Conservation (phyloP, 2,888 invertebrate species). For the Drosophila sordidapex region DNA sequence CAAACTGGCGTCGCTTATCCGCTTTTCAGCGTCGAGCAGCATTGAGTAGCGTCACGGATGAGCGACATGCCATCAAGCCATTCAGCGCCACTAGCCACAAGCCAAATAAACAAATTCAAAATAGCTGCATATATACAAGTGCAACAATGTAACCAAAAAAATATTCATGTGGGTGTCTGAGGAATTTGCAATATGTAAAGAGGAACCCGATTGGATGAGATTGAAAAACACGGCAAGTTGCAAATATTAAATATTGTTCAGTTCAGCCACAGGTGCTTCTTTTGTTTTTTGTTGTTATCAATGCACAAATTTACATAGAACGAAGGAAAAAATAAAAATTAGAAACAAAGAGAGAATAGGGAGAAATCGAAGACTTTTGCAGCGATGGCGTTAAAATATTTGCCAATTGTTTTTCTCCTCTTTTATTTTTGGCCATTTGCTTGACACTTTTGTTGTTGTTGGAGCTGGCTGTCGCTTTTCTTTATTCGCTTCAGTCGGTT, state of each 20-base stretch:
- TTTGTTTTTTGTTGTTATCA: slow-evolving; percentile 8
- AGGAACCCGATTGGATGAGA: slow-evolving; percentile 22
- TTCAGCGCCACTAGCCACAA: slow-evolving; percentile 38
- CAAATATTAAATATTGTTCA: slow-evolving; percentile 23
- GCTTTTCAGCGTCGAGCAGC: slow-evolving; percentile 14
- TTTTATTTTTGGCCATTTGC: slow-evolving; percentile 61
- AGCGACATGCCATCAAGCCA: slow-evolving; percentile 50
- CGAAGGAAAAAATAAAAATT: not conserved
- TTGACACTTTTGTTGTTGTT: slow-evolving; percentile 25
- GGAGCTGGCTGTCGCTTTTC: slow-evolving; percentile 43
- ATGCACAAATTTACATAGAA: slow-evolving; percentile 11
- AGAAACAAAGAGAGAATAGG: not conserved
- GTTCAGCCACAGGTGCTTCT: slow-evolving; percentile 55
- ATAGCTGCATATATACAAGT: slow-evolving; percentile 7
- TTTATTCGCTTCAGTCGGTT: slow-evolving; percentile 48
- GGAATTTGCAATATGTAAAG: slow-evolving; percentile 23
- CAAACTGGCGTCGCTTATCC: slow-evolving; percentile 30
- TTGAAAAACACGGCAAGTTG: slow-evolving; percentile 31
- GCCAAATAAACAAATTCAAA: slow-evolving; percentile 16
- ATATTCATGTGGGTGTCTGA: slow-evolving; percentile 29
- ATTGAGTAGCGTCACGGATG: slow-evolving; percentile 39
- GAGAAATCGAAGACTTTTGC: slow-evolving; percentile 10
- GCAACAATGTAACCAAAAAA: slow-evolving; percentile 51
- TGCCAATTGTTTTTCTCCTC: slow-evolving; percentile 52
- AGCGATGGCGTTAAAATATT: slow-evolving; percentile 71